phyloP scores from a whole-genome alignment of 37 sponge, comb jelly and placozoan genomes.

The Oopsacas minuta region DNA sequence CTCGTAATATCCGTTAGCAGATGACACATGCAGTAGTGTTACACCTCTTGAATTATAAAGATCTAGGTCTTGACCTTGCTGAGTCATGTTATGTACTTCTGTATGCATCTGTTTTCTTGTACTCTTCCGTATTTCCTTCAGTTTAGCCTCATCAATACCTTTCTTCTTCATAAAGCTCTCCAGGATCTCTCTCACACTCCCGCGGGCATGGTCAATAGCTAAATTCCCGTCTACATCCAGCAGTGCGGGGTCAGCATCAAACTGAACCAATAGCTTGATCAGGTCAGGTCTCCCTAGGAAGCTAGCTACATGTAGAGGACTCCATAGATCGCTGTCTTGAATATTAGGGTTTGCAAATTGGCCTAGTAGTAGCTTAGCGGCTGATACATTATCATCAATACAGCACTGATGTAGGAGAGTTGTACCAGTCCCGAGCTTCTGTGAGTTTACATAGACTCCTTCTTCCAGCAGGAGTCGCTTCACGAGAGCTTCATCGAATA shows the following conservation, averaged over 20 bases:
- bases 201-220: conserved; percentile 40
- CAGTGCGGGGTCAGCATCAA: conserved; percentile 31
- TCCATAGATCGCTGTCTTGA: conserved; percentile 52
- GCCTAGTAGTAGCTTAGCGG: conserved; percentile 27
- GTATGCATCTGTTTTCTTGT: conserved; percentile 38
- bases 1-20: conserved; percentile 62
- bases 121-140: conserved; percentile 30
- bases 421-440: conserved; percentile 35
- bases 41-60: conserved; percentile 34
- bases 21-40: conserved; percentile 55
- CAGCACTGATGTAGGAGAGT: conserved; percentile 52
- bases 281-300: conserved; percentile 31
- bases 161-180: conserved; percentile 31
- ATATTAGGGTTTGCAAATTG: conserved; percentile 35
- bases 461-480: conserved; percentile 4
- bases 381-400: conserved; percentile 20
- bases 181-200: conserved; percentile 19
- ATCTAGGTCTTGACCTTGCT: conserved; percentile 23
- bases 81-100: conserved; percentile 22
- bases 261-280: conserved; percentile 31
- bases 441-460: conserved; percentile 20
- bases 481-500: neutral
- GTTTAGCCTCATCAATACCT: conserved; percentile 25
- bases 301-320: conserved; percentile 50
- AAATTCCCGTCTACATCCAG: conserved; percentile 71